phyloP scores from a whole-genome alignment of 2,888 invertebrate genomes.

The Trypoxylon attenuatum region DNA sequence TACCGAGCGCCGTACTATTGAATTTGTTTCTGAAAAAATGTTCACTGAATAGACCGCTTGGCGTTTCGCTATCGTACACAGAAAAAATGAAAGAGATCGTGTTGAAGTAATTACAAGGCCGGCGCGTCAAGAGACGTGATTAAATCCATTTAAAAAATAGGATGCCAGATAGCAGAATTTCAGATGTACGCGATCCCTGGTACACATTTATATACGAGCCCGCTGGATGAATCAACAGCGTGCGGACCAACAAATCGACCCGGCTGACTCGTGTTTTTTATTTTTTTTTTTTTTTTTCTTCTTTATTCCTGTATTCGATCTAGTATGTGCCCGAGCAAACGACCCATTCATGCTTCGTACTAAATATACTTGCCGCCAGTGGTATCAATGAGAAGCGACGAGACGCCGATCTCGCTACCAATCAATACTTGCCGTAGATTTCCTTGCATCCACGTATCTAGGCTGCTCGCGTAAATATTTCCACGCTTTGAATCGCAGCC shows the following conservation, averaged over 20 bases:
- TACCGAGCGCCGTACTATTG: background rate
- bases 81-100: background rate
- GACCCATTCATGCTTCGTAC: conserved; percentile 35
- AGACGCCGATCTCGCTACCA: conserved; percentile 30
- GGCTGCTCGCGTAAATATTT: conserved; percentile 32
- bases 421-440: conserved; percentile 20
- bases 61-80: background rate
- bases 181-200: background rate
- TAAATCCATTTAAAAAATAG: background rate
- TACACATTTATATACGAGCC: background rate
- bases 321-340: conserved; percentile 35
- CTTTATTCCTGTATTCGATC: conserved; percentile 25
- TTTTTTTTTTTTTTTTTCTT: conserved; percentile 24
- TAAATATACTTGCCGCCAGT: conserved; percentile 35
- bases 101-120: background rate
- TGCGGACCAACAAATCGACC: background rate
- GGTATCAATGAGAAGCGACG: conserved; percentile 23
- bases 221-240: background rate
- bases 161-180: background rate
- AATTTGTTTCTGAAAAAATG: background rate
- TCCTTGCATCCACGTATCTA: conserved; percentile 13
- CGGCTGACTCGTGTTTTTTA: background rate
- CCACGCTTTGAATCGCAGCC: conserved; percentile 31
- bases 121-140: background rate
- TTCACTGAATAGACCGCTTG: background rate